phyloP scores from a whole-genome alignment of 2,888 invertebrate species.

The Dexiosoma caninum region DNA sequence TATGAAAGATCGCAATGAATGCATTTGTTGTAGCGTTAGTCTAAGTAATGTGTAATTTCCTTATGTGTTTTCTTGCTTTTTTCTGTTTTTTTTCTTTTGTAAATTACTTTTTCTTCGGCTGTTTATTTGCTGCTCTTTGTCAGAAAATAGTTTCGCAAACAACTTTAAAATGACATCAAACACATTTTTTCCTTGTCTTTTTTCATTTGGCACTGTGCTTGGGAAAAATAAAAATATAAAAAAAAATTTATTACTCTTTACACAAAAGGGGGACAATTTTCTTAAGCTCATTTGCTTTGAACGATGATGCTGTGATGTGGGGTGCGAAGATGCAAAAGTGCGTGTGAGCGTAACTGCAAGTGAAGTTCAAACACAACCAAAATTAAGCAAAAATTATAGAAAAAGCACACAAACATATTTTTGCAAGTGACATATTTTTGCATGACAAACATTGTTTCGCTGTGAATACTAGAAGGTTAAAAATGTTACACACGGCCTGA shows the following conservation, averaged over 20 bases:
- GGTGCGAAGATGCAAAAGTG: too few relatives aligned
- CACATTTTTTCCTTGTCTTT: too few relatives aligned
- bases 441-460: too few relatives aligned
- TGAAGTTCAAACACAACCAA: too few relatives aligned
- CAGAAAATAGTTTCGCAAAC: conserved; percentile 29
- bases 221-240: not conserved
- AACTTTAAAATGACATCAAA: conserved; percentile 40
- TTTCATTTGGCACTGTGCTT: not conserved
- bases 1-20: conserved; percentile 25
- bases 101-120: not conserved
- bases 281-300: conserved; percentile 65
- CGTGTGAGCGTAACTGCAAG: not conserved
- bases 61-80: too few relatives aligned
- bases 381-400: too few relatives aligned
- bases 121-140: not conserved
- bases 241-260: conserved; percentile 9
- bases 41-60: conserved; percentile 56
- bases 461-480: too few relatives aligned
- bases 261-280: conserved; percentile 50
- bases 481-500: too few relatives aligned
- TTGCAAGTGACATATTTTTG: too few relatives aligned
- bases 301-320: conserved; percentile 58
- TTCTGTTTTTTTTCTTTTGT: conserved; percentile 15
- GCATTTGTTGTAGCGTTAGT: conserved; percentile 53
- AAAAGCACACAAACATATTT: too few relatives aligned